Evolutionary conservation across 2,797 vertebrate genomes (phyloP), one percentile per base, ranked within the genome.

Genomic region (Lithobates sylvaticus): DNA sequence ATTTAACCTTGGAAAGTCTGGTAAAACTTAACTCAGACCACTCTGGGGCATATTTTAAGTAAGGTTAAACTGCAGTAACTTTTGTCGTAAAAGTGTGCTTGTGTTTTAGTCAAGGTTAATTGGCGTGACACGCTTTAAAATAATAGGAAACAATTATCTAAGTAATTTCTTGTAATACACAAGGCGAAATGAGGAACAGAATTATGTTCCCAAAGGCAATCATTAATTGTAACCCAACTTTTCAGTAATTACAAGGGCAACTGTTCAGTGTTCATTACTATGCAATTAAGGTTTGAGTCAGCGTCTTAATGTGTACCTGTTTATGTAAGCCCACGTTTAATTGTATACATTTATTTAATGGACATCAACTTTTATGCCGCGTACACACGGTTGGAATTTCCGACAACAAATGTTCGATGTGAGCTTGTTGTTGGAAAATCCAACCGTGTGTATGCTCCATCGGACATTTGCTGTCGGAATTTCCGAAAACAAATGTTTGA

Each of bases 11-110:
- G 81, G 61, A 80, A 81, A 88, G 42, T 88, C 87, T 89, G 90
- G 88, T 87, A 83, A 89, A 93, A 90, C 88, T 81, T 88, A 91
- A 88, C 86, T 84, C 87, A 80, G 85, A 88, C 88, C 86, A 89
- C 91, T 77, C 89, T 36, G 81, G 8, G 10, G 65, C n/a, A 67
- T 29, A 67, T 84, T 54, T 79, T 39, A 87, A 50, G 77, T 74
- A 44, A 27, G 26, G 12, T 12, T 27, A 65, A 32, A 65, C 23
- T 58, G 36, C 70, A 44, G 65, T 32, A 83, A 72, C 69, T 72
- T 27, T 16, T 74, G 9, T 58, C 47, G 58, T 81, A 71, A 77
- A 76, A 61, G 26, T 65, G 21, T 54, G 36, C 54, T 73, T 16
- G 47, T 50, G 78, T 75, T 74, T 15, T 54, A 69, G 42, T 84